Conservation (phyloP, 2,888 invertebrate species). For the Drosophila pegasa region DNA sequence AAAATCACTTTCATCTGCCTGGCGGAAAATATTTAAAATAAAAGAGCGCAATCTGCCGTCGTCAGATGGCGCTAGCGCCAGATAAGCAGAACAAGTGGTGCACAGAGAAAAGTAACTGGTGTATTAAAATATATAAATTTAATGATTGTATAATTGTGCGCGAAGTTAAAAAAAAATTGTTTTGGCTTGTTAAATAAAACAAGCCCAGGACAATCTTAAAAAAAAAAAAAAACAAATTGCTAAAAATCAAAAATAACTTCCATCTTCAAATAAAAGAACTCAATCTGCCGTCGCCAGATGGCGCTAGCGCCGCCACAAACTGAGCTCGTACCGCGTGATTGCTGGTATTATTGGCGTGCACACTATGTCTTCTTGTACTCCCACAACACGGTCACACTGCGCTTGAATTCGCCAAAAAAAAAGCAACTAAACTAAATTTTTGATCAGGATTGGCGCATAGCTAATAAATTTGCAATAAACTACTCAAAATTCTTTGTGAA, state of each 20-base stretch:
- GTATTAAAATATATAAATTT: no score
- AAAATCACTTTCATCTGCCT: neutral
- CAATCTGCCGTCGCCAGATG: constrained; percentile 17
- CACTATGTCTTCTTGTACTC: neutral
- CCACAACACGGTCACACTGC: constrained; percentile 25
- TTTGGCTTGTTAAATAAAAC: neutral
- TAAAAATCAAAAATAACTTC: neutral
- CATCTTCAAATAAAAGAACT: neutral
- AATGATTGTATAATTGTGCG: no score
- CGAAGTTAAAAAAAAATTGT: neutral
- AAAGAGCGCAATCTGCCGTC: neutral
- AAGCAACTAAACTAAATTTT: constrained; percentile 38
- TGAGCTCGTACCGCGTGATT: constrained; percentile 38
- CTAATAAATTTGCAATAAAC: constrained; percentile 31
- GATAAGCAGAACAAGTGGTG: no score
- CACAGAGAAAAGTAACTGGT: no score
- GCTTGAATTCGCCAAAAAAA: constrained; percentile 52
- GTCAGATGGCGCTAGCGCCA: constrained; percentile 28
- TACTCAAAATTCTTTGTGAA: constrained; percentile 46
- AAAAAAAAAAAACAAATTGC: no score
- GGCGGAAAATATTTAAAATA: no score
- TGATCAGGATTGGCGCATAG: constrained; percentile 48
- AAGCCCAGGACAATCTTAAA: neutral
- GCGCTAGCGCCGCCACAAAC: constrained; percentile 1
- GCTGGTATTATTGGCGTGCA: constrained; percentile 31